Conservation (phyloP, 2,888 invertebrate genomes). For the Drosophila greeni region DNA sequence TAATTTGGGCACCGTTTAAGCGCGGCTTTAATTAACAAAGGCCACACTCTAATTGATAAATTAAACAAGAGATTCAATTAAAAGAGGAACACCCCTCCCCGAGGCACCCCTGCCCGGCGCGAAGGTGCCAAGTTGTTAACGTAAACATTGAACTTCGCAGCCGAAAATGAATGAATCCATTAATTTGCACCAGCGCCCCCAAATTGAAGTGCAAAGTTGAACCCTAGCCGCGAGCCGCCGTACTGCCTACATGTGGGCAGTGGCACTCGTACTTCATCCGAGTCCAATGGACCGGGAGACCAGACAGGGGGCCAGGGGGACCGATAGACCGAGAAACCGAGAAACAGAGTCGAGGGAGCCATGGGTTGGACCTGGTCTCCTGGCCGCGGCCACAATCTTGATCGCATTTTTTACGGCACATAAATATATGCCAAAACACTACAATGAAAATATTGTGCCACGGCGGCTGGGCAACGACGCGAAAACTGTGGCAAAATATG, state of each 20-base stretch:
- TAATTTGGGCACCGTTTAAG: constrained; percentile 60
- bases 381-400: constrained; percentile 60
- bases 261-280: constrained; percentile 35
- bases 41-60: constrained; percentile 69
- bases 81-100: constrained; percentile 22
- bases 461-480: constrained; percentile 44
- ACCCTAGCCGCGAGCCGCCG: constrained; percentile 43
- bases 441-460: constrained; percentile 72
- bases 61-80: constrained; percentile 62
- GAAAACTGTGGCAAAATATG: constrained; percentile 69
- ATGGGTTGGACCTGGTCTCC: constrained; percentile 49
- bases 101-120: constrained; percentile 19
- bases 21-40: constrained; percentile 57
- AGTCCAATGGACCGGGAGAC: constrained; percentile 2
- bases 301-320: background rate
- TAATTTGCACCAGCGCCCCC: constrained; percentile 72
- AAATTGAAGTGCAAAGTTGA: constrained; percentile 73
- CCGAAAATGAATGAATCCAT: constrained; percentile 65
- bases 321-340: constrained; percentile 4
- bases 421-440: constrained; percentile 75
- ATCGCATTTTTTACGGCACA: constrained; percentile 75
- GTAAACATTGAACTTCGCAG: constrained; percentile 69
- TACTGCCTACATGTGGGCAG: constrained; percentile 33
- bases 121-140: constrained; percentile 69
- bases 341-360: constrained; percentile 3